Evolutionary conservation across 2,888 invertebrate genomes (phyloP), one percentile per base, ranked within the genome.

Genomic region (Beris chalybata): DNA sequence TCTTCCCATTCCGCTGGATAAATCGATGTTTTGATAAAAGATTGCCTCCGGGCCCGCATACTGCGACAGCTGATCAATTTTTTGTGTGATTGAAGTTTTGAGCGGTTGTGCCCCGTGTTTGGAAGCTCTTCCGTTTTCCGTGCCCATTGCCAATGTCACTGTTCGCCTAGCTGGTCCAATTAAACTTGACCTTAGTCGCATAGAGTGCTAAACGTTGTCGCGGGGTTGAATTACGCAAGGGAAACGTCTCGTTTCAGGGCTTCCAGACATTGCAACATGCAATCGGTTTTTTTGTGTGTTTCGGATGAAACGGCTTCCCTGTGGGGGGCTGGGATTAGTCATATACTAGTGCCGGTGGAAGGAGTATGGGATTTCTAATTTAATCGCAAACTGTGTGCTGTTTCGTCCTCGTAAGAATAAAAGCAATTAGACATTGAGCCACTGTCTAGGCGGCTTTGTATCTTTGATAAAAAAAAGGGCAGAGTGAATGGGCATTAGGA

Each of bases 1-100:
- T 22, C 31, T 54, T 29, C 56, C 15, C 5, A 52, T 29, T 29
- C 11, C 22, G 11, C 30, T 29, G 61, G 61, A 61, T 52, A 52
- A 61, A 61, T 61, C 61, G 50, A 61, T 61, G 47, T 31, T 61
- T 11, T 61, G 61, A 50, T 32, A 22, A 61, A 61, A 15, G 15
- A 52, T 59, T 48, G 47, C 30, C 13, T 47, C 58, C 38, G 13
- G 6, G 50, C 22, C 12, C 12, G 30, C 12, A 9, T 11, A 2
- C 22, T 4, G 12, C 15, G 38, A 61, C 61, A 61, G 61, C 61
- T 61, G 61, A 52, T 22, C 22, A 22, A 22, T 22, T 22, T 22
- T 38, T 3, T 38, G 5, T 7, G 38, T 38, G 38, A 38, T 38
- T n/a, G n/a, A n/a, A n/a, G n/a, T n/a, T n/a, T 9, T 9, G 38